phyloP scores from a whole-genome alignment of 2,888 invertebrate species.

The Erebia aethiops region DNA sequence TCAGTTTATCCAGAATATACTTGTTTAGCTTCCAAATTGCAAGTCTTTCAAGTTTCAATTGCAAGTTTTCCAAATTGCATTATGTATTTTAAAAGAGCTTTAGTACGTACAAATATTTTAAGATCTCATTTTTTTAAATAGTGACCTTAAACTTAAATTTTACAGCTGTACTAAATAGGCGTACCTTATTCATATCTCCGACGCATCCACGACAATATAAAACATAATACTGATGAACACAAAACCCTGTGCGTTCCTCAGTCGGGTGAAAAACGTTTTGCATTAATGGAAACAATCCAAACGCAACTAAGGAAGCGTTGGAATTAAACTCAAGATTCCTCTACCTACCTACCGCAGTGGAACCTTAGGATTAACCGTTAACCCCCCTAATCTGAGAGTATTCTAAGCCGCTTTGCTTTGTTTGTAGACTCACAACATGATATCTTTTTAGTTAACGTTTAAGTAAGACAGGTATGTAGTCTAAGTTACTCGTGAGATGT shows the following conservation, averaged over 20 bases:
- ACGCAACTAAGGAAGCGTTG: conserved; percentile 59
- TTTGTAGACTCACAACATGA: conserved; percentile 30
- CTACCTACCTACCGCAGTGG: conserved; percentile 73
- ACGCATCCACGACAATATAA: not conserved
- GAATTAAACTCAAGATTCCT: conserved; percentile 57
- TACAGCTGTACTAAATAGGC: too few relatives aligned
- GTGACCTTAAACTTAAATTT: too few relatives aligned
- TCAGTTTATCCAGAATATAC: too few relatives aligned
- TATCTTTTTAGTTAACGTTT: conserved; percentile 8
- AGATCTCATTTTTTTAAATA: too few relatives aligned
- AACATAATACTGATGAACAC: too few relatives aligned
- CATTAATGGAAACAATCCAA: conserved; percentile 47
- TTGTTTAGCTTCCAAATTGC: too few relatives aligned
- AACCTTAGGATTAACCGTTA: conserved; percentile 59
- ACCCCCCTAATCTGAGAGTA: conserved; percentile 45
- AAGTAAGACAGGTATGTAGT: not conserved
- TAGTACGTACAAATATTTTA: too few relatives aligned
- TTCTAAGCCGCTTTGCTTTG: conserved; percentile 29
- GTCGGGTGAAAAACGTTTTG: not conserved
- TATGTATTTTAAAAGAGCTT: not conserved
- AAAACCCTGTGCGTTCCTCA: too few relatives aligned
- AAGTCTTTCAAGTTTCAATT: too few relatives aligned
- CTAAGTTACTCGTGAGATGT: not conserved
- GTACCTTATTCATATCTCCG: too few relatives aligned
- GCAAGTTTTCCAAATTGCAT: not conserved